Conservation (phyloP, 2,113 vertebrate genomes). For the Calyptomena viridis region DNA sequence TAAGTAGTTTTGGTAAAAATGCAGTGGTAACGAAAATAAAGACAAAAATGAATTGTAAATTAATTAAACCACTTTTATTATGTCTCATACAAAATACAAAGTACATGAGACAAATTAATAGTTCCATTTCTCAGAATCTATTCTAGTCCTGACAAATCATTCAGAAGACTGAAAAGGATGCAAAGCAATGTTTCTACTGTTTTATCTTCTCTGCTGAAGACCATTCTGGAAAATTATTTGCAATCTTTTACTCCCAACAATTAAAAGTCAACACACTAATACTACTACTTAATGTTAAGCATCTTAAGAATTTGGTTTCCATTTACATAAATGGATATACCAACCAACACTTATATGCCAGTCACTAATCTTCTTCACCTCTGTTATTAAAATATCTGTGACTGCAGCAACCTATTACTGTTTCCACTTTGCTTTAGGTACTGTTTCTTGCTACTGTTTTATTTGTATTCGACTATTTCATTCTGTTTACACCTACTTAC, state of each 20-base stretch:
- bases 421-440: not conserved
- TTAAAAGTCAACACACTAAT: not conserved
- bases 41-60: not conserved
- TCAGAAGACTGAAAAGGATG: not conserved
- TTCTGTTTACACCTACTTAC: not conserved
- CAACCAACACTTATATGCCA: not conserved
- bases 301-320: not conserved
- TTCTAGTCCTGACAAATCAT: not conserved
- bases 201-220: not conserved
- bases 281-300: not conserved
- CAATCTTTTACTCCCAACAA: not conserved
- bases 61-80: not conserved
- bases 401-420: not conserved
- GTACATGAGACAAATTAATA: not conserved
- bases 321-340: not conserved
- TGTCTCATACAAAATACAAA: not conserved
- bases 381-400: not conserved
- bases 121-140: not conserved
- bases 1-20: not conserved
- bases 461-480: not conserved
- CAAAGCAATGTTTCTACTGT: not conserved
- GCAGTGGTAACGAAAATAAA: not conserved
- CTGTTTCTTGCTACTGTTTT: not conserved
- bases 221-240: not conserved
- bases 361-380: not conserved